Base-by-base conservation (phyloP, 2,888 invertebrate genomes). In the Stomorhina lunata region DNA sequence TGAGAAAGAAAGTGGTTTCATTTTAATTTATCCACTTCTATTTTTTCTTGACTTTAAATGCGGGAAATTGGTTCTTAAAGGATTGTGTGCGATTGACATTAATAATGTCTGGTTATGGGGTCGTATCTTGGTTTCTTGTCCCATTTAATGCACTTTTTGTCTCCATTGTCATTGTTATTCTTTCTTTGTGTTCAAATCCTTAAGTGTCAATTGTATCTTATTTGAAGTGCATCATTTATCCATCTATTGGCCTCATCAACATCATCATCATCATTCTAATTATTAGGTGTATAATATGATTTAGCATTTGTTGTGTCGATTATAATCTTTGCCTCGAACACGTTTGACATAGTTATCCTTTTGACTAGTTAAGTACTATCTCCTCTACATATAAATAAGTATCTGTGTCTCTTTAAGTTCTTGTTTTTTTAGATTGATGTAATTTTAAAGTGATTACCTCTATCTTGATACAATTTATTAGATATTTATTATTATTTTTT, bases 271-370 rank as follows among this genome's bases (percentile, higher is more conserved):
- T 34, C 17, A n/a, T 37, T n/a, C 22, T 55, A 43, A 17, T 43
- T 15, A 48, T 27, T 59, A 48, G 2, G n/a, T n/a, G n/a, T n/a
- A n/a, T n/a, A n/a, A n/a, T n/a, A n/a, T n/a, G n/a, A 17, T 20
- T 34, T 65, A 12, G 40, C 15, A 40, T 63, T 61, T 63, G 27
- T 57, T 73, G 61, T 40, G n/a, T n/a, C 34, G 63, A 75, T 78
- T 73, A 65, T 65, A 69, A 81, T 81, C 73, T 69, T 25, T 65
- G 57, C 45, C 69, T 69, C n/a, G 55, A 81, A 78, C 81, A 81
- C 81, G 78, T 78, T 81, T 75, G 81, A 75, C 81, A 78, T 50
- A 81, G 57, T 73, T 78, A 81, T 81, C 81, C 73, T 73, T 78
- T 81, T 81, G 53, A 68, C 25, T 50, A 40, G 20, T 76, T 40